Evolutionary conservation across 1,140 invertebrate species (phyloP).

Genomic region (Oryctes rhinoceros): DNA sequence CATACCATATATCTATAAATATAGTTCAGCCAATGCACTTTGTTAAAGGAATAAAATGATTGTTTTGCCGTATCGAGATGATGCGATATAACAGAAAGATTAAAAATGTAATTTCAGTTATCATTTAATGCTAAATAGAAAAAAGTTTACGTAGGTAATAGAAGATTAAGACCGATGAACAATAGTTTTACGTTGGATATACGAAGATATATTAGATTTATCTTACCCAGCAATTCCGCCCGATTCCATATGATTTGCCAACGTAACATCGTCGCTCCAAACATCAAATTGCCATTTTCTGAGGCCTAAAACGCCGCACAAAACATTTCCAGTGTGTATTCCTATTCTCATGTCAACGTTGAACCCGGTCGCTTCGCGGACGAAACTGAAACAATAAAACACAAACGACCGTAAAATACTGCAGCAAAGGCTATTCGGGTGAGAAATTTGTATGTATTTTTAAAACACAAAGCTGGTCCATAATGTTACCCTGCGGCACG

Average conservation of each 20-base stretch:
- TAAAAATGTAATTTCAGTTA: too few species aligned
- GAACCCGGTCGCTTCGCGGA: slow-evolving; percentile 86
- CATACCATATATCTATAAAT: too few species aligned
- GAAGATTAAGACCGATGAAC: too few species aligned
- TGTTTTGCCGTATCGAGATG: too few species aligned
- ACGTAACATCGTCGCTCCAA: slow-evolving; percentile 96
- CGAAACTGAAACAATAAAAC: slow-evolving; percentile 70
- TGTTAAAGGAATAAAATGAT: too few species aligned
- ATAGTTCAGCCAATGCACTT: too few species aligned
- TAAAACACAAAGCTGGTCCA: background rate
- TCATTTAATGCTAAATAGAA: too few species aligned
- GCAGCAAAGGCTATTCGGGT: background rate
- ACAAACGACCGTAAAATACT: slow-evolving; percentile 16
- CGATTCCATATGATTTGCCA: slow-evolving; percentile 98
- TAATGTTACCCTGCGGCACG: background rate
- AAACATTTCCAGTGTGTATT: slow-evolving; percentile 91
- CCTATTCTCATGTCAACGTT: slow-evolving; percentile 96
- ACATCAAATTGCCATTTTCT: slow-evolving; percentile 99
- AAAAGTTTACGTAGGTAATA: too few species aligned
- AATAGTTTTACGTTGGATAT: too few species aligned
- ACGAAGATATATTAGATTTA: background rate
- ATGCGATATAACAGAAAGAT: too few species aligned
- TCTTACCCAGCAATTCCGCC: slow-evolving; percentile 91
- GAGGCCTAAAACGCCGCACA: slow-evolving; percentile 95
- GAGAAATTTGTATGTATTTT: background rate